Percentiles rank a stretch among this genome's conserved stretches.
These are phyloP conservation scores for Pangasius larnaudii DNA, from an alignment of 2,797 vertebrate species.

Conservation along the genomic window DNA sequence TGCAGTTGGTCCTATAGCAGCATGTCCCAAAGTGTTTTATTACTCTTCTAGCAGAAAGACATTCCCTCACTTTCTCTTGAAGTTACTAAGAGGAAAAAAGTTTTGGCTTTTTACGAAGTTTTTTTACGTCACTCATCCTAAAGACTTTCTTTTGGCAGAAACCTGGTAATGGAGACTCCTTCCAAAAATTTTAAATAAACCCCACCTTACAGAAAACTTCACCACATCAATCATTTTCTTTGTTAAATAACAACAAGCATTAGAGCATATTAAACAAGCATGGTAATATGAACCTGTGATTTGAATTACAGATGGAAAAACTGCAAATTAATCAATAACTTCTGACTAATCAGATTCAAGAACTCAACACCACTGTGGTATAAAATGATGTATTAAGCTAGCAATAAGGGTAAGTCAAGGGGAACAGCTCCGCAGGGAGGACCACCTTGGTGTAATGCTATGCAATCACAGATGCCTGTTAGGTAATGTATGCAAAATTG, in stretches of 20 bases:
- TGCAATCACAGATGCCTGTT: background rate
- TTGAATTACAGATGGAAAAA: background rate
- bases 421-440: conserved; percentile 1
- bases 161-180: background rate
- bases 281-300: background rate
- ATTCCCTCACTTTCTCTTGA: background rate
- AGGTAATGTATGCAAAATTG: background rate
- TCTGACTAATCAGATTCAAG: background rate
- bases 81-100: background rate
- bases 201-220: too few species aligned
- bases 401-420: background rate
- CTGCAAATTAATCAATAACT: background rate
- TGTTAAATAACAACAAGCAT: background rate
- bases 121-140: too few species aligned
- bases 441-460: background rate
- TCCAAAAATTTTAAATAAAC: background rate
- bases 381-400: background rate
- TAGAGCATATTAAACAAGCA: background rate
- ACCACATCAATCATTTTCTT: background rate
- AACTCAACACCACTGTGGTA: background rate
- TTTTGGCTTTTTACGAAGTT: background rate
- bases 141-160: background rate
- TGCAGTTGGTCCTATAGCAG: background rate
- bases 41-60: background rate
- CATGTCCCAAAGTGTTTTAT: background rate